phyloP scores from a whole-genome alignment of 2,113 vertebrate genomes.

The Dolichallabes microphthalmus region DNA sequence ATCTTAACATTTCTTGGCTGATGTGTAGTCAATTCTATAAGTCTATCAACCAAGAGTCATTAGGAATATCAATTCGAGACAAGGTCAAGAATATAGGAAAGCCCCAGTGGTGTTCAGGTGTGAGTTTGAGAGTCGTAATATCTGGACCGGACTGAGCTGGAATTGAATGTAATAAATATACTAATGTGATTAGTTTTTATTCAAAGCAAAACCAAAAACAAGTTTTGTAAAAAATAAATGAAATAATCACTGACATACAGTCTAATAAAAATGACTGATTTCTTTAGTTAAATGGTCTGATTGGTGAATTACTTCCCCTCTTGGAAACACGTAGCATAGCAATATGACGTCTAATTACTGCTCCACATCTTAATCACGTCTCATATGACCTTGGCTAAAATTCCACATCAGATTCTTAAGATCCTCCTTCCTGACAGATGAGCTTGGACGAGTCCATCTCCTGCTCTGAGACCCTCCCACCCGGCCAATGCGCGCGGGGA shows the following conservation, averaged over 20 bases:
- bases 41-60: too few relatives aligned
- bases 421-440: slow-evolving; percentile 78
- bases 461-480: slow-evolving; percentile 80
- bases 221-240: neutral
- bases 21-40: too few relatives aligned
- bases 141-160: neutral
- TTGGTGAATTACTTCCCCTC: neutral
- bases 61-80: too few relatives aligned
- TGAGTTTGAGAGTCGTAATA: neutral
- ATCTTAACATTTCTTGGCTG: too few relatives aligned
- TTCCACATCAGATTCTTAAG: slow-evolving; percentile 75
- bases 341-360: neutral
- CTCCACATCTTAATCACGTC: neutral
- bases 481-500: slow-evolving; percentile 81
- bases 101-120: neutral
- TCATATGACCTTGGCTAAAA: slow-evolving; percentile 73
- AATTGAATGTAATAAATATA: neutral
- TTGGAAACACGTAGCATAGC: neutral
- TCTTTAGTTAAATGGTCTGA: too few relatives aligned
- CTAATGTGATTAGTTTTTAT: neutral
- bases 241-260: neutral
- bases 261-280: neutral
- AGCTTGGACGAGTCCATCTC: slow-evolving; percentile 70
- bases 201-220: neutral
- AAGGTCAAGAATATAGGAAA: too few relatives aligned